Evolutionary conservation across 1,140 invertebrate species (phyloP).

Genomic region (Eumeta japonica): DNA sequence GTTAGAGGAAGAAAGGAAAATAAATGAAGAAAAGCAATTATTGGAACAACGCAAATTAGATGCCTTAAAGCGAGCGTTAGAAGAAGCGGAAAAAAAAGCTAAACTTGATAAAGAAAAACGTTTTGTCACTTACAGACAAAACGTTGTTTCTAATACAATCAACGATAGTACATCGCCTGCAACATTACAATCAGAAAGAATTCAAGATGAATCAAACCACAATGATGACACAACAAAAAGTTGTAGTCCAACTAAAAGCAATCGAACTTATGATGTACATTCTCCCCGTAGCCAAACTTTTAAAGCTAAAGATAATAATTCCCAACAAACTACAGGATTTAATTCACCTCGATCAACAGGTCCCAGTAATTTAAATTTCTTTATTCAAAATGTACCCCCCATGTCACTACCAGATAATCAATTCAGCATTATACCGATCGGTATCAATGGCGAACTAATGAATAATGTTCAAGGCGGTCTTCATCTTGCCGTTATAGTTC

Average conservation of each 20-base stretch:
- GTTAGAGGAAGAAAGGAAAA: constrained; percentile 59
- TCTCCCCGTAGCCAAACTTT: constrained; percentile 33
- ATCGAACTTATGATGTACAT: constrained; percentile 42
- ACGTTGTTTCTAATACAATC: constrained; percentile 6
- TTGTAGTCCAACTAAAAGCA: constrained; percentile 39
- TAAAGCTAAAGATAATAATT: constrained; percentile 33
- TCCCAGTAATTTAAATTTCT: constrained; percentile 44
- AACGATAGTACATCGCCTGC: not conserved
- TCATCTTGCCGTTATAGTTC: constrained; percentile 60
- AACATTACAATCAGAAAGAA: not conserved
- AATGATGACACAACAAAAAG: not conserved
- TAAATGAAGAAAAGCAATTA: constrained; percentile 62
- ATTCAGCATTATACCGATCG: constrained; percentile 49
- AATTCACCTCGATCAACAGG: constrained; percentile 41
- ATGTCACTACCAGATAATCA: constrained; percentile 39
- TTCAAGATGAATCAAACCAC: not conserved
- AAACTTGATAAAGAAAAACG: constrained; percentile 58
- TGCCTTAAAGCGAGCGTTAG: constrained; percentile 61
- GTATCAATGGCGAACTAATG: constrained; percentile 39
- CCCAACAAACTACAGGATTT: constrained; percentile 40
- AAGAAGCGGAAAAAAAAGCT: constrained; percentile 62
- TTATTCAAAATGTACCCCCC: constrained; percentile 45
- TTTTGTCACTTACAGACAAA: constrained; percentile 37
- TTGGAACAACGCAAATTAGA: constrained; percentile 61
- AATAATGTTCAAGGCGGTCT: constrained; percentile 40